A percentile compares a stretch with the other conserved stretches of the same genome.
Evolutionary conservation across 2,797 vertebrate genomes (phyloP).

Genomic region (Oreortyx pictus): DNA sequence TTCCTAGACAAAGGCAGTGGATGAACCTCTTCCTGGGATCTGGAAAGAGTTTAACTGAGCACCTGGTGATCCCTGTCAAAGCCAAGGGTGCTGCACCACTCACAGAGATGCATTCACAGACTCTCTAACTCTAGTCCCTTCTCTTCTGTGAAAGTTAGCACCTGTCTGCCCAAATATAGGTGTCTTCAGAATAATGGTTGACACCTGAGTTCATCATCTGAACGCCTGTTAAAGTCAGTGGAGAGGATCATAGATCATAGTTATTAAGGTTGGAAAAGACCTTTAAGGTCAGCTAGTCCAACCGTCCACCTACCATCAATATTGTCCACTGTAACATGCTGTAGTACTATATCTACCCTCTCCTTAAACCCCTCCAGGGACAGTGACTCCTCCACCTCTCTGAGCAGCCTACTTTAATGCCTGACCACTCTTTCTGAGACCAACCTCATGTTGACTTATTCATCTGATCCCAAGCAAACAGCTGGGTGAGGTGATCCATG

Average conservation of each 20-base stretch:
- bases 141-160: not conserved
- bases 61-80: not conserved
- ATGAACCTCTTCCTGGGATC: not conserved
- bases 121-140: not conserved
- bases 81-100: not conserved
- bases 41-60: not conserved
- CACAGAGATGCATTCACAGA: not conserved
- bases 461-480: not conserved
- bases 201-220: not conserved
- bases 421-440: no score
- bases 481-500: accelerated
- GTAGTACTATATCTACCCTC: no score
- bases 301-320: no score
- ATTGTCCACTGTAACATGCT: no score
- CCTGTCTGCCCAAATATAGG: not conserved
- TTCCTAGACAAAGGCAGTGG: not conserved
- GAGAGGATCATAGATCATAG: not conserved
- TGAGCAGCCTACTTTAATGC: no score
- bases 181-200: not conserved
- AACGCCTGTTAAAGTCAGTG: not conserved
- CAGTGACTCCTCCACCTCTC: no score
- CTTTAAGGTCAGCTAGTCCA: no score
- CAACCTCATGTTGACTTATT: not conserved
- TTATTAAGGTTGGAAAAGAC: no score
- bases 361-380: no score